Base-by-base conservation (phyloP, 2,888 invertebrate genomes). In the Zelleria hepariella region DNA sequence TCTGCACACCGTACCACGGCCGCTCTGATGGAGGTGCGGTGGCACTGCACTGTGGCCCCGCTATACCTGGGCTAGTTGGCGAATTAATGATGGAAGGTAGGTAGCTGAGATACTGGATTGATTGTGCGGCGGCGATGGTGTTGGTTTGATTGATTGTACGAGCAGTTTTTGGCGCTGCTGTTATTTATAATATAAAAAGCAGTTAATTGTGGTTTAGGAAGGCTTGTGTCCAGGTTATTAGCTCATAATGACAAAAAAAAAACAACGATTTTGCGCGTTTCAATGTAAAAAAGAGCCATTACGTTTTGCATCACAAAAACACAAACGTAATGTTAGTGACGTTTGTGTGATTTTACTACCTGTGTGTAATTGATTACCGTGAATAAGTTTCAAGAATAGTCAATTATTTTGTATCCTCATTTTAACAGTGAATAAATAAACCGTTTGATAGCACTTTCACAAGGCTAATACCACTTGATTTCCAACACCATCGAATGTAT, bases 21-120 rank as follows among this genome's bases (percentile, higher is more conserved):
- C 78, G n/a, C n/a, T 71, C 74, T 86, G 86, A 86, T 80, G 80
- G 81, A 86, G 80, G 78, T 86, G 86, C 84, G 86, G 86, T 54
- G 10, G 54, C 24, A 54, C 25, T 25, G 51, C 23, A 51, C 21
- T 51, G 20, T 20, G 51, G n/a, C 23, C 20, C 51, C 18, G 51
- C 21, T 51, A 51, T 21, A 21, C 20, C 21, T 51, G 23, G 32
- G 53, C 18, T 55, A 54, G 54, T 54, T 32, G 32, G 21, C 26
- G 26, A 21, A 55, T 55, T 32, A 55, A 55, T 55, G 55, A 55
- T 23, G 18, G 24, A 15, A 18, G 25, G 26, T 51, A 21, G 10
- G 51, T 20, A 10, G 20, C 10, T 51, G 51, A 49, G 49, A 20
- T 49, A 21, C 18, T 5, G 21, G 49, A 18, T 51, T 51, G 51